Evolutionary conservation across 2,888 invertebrate genomes (phyloP), one percentile per base, ranked within the genome.

Genomic region (Gastrophysa polygoni): DNA sequence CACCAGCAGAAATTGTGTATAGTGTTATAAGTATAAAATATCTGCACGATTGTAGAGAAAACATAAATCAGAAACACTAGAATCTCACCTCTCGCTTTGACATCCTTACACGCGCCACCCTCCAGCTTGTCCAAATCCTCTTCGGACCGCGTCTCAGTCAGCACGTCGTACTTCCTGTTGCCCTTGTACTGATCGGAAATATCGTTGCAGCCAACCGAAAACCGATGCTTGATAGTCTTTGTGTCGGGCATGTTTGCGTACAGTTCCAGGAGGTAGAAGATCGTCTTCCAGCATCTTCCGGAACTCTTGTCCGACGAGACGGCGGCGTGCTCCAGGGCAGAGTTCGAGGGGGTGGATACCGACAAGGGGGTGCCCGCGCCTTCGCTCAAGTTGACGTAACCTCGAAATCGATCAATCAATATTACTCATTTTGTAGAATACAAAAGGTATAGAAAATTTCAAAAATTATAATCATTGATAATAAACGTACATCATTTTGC

Each of bases 161-260:
- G 72, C 64, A 85, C 81, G 61, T 87, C 87, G 71, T 85, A 84
- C 69, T 87, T 88, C 54, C 85, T 84, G 20, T 79, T 81, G 44
- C 83, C 82, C 74, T 91, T 91, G 73, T 86, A 88, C 64, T 89
- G 87, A 59, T 91, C 93, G 0, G 88, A 87, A 7, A 88, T 83
- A 68, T 91, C 91, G 51, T 71, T 73, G 4, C 87, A 75, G 10
- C 78, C 88, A 68, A 91, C 86, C 0, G 91, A 91, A 77, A 91
- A 89, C 71, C 89, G 85, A 67, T 92, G 92, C 28, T 90, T 89
- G 47, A 96, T 91, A 0, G 95, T 96, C 82, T 96, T 96, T 0
- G 95, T 93, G 77, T 96, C 96, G 0, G 97, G 96, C 89, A 95
- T 93, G 51, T 93, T 94, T 5, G 96, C 95, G 78, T 98, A 98